phyloP scores from a whole-genome alignment of 2,113 vertebrate genomes.

The Colaptes auratus region DNA sequence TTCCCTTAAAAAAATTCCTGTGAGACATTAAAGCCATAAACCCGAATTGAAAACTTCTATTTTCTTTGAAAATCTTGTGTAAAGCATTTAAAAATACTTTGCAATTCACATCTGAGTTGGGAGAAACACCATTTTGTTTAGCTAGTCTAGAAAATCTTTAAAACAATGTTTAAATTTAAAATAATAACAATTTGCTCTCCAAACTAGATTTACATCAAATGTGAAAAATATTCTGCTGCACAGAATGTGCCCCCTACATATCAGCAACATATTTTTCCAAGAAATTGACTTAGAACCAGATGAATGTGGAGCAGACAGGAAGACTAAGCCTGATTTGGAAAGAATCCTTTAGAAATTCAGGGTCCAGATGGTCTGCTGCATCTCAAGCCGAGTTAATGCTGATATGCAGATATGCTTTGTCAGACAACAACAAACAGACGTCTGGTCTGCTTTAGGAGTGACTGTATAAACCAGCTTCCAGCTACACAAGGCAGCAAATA shows the following conservation, averaged over 20 bases:
- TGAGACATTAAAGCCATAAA: constrained; percentile 38
- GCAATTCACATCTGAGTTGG: not conserved
- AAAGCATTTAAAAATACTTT: constrained; percentile 30
- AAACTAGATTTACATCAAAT: not conserved
- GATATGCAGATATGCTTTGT: not conserved
- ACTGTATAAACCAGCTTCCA: not conserved
- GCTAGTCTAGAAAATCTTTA: not conserved
- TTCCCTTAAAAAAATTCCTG: constrained; percentile 24
- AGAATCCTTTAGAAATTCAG: not conserved
- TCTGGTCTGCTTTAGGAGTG: not conserved
- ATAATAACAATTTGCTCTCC: not conserved
- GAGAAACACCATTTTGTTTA: not conserved
- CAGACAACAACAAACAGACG: not conserved
- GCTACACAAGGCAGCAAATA: not conserved
- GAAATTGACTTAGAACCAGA: not conserved
- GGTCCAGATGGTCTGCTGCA: constrained; percentile 31
- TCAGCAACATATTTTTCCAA: not conserved
- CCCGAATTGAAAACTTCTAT: constrained; percentile 23
- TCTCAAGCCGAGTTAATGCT: not conserved
- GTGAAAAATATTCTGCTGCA: not conserved
- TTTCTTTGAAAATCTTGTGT: constrained; percentile 19
- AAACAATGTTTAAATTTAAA: not conserved
- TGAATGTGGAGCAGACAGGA: not conserved
- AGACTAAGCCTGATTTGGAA: constrained; percentile 20
- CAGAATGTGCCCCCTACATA: not conserved